Evolutionary conservation across 2,888 invertebrate genomes (phyloP), one percentile per base, ranked within the genome.

Genomic region (Pilophorus perplexus): DNA sequence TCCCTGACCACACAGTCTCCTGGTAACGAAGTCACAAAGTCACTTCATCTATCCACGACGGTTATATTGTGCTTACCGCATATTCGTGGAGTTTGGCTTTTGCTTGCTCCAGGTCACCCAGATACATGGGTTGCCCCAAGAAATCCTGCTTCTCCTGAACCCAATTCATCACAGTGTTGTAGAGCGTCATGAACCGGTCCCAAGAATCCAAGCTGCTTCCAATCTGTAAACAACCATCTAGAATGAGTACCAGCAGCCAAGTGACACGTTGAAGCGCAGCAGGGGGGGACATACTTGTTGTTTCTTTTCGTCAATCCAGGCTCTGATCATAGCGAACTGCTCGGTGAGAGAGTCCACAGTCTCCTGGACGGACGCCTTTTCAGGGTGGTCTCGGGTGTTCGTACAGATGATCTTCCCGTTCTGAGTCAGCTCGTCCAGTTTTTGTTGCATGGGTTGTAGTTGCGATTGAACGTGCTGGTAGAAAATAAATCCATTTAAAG

Each of bases 121-220:
- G 81, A 73, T 86, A 85, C 68, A 93, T 80, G 57, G 89, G 88
- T 76, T 89, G 87, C 73, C 84, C 82, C 52, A 93, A 81, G 82
- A 93, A 91, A 67, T 82, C 80, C 73, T 84, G 85, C 77, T 92
- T 92, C 74, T 91, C 91, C 70, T 85, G 84, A 38, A 88, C 87
- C 93, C 93, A 94, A 66, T 83, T 79, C 78, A 88, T 86, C 48
- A 93, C 90, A 72, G 87, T 83, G 76, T 89, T 87, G 74, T 93
- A 85, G 70, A 93, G 80, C 67, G 87, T 83, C 73, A 91, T 83
- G 83, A 94, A 94, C 67, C 90, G 82, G 71, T 90, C 87, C 84
- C 92, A 93, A 23, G 93, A 90, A 74, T 93, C 93, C 73, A 93
- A 82, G 68, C 89, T 89, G 75, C 93, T 92, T 62, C 89, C 89